Evolutionary conservation across 2,888 invertebrate genomes (phyloP), one percentile per base, ranked within the genome.

Genomic region (Electrophaes corylata): DNA sequence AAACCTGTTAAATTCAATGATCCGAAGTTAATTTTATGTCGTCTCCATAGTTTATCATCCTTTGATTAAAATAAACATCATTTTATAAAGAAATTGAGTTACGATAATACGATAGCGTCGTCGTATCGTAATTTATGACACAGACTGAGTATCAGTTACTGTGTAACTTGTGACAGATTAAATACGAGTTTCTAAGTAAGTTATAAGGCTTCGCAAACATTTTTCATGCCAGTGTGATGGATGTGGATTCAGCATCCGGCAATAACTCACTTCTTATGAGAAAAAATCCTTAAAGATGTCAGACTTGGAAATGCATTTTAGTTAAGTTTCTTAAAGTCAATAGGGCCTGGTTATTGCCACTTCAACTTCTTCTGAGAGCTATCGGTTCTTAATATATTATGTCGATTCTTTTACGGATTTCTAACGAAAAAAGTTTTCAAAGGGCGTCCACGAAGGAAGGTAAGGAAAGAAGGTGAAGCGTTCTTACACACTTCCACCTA

Each of bases 1-100:
- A 35, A 40, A 40, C 6, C n/a, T 20, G 40, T 40, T 12, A 40
- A 40, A 19, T 41, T 5, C n/a, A 41, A 14, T 5, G 14, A 3
- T 41, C 12, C 12, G 23, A 31, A 0, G 29, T 45, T 44, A 31
- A 31, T 31, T 18, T 23, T 14, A 5, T 12, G 1, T 41, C 19
- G 11, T 18, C n/a, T 11, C 18, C 43, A 43, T 26, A 18, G 14
- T 50, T 14, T 20, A 31, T 14, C 14, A 41, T 50, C 19, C 26
- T 23, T 29, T 10, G 29, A 49, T 40, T 37, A 37, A 48, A 52
- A 33, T 40, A 46, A 46, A 14, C 39, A 53, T 52, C 43, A 35
- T 35, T 16, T 29, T 33, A 26, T 19, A 45, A 53, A 40, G 48
- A 58, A 58, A 49, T 49, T 50, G 46, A 54, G 37, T 48, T 55